Conservation (phyloP, 2,797 vertebrate species). For the Anolis apletophallus region DNA sequence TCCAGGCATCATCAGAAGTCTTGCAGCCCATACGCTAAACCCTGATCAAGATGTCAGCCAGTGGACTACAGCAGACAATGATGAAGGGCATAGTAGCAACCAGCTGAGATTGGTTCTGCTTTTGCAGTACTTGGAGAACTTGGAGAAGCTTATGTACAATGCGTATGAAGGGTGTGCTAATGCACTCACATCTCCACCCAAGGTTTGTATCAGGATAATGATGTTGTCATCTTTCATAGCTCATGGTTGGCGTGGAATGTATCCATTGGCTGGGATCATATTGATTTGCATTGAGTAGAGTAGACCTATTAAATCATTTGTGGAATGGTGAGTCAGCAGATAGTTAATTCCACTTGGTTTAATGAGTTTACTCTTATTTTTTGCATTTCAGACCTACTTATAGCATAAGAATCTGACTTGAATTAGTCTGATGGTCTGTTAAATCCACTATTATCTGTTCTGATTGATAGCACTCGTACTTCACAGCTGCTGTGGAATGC, state of each 20-base stretch:
- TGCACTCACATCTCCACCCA: constrained; percentile 94
- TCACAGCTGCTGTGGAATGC: background rate
- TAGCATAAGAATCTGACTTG: background rate
- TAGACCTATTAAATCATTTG: too few species aligned
- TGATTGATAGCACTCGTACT: background rate
- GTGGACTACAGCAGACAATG: constrained; percentile 93
- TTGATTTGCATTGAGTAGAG: too few species aligned
- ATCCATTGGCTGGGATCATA: too few species aligned
- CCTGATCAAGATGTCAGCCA: constrained; percentile 93
- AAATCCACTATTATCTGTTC: too few species aligned
- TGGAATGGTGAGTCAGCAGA: too few species aligned
- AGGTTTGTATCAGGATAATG: constrained; percentile 80
- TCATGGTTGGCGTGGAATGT: too few species aligned
- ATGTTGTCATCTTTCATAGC: background rate
- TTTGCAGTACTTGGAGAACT: constrained; percentile 94
- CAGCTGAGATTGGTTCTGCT: constrained; percentile 95
- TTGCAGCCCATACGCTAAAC: constrained; percentile 95
- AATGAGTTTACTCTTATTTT: background rate
- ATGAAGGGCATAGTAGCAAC: constrained; percentile 94
- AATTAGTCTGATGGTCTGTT: background rate
- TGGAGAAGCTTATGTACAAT: constrained; percentile 99
- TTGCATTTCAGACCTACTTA: background rate
- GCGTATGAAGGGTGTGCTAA: constrained; percentile 98
- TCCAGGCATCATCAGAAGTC: constrained; percentile 94
- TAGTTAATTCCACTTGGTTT: too few species aligned